A percentile compares a stretch with the other conserved stretches of the same genome.
Evolutionary conservation across 2,797 vertebrate species (phyloP).

Genomic region (Neopelma chrysocephalum): DNA sequence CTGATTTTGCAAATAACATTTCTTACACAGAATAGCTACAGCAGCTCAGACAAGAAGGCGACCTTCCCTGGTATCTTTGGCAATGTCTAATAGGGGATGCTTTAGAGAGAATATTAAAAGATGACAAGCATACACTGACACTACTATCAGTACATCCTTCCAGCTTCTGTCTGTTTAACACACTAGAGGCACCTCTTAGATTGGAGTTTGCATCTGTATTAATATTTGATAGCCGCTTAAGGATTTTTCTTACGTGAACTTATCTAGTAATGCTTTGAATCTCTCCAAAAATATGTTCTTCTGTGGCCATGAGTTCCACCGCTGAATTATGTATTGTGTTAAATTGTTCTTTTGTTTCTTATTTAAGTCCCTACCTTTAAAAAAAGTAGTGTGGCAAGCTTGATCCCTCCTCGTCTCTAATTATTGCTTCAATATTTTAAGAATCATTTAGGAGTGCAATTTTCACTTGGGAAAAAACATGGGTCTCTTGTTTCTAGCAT

Average conservation of each 20-base stretch:
- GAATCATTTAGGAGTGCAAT: background rate
- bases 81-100: background rate
- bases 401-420: background rate
- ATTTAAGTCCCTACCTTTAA: background rate
- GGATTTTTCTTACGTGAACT: background rate
- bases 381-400: background rate
- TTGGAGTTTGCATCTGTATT: background rate
- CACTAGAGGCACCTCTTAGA: background rate
- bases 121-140: background rate
- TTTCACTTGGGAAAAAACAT: background rate
- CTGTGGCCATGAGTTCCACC: background rate
- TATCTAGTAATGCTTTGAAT: background rate
- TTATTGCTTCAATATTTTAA: constrained; percentile 13
- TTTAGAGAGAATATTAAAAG: background rate
- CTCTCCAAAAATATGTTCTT: background rate
- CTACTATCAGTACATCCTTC: background rate
- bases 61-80: background rate
- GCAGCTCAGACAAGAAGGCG: background rate
- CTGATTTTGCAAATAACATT: background rate
- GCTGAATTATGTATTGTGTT: background rate
- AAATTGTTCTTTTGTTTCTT: background rate
- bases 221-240: background rate
- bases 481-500: background rate
- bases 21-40: background rate
- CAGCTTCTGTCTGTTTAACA: background rate